Evolutionary conservation across 2,797 vertebrate species (phyloP), one percentile per base, ranked within the genome.

Genomic region (Paratrypauchen microcephalus): DNA sequence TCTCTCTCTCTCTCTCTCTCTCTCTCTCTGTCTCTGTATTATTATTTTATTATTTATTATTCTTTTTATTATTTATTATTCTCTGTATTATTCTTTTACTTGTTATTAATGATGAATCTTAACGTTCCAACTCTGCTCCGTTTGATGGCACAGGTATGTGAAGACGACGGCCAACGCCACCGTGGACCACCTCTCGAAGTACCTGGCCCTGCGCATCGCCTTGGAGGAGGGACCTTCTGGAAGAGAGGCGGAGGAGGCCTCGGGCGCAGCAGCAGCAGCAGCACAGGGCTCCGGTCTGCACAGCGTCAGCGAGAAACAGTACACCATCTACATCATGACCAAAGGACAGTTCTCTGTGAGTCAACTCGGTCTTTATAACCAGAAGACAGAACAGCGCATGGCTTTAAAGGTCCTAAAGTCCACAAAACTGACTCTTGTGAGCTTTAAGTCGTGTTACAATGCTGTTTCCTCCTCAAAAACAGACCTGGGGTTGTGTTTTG

Each of bases 141-240:
- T n/a, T 36, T 19, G 0, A 13, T 45, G 9, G 9, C 4, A 2
- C 89, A 96, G 95, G 68, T 97, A 91, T 0, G 95, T 97, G 70
- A 97, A 96, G 90, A 97, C 96, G 1, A 96, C 96, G 0, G 95
- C 95, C 21, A 96, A 97, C 1, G 96, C 96, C 73, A 97, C 96
- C 0, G 96, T 97, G 66, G 96, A 97, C 68, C 96, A 97, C 47
- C 94, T 97, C 68, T 97, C 96, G 39, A 97, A 97, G 58, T 97
- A 97, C 87, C 83, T 97, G 60, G 96, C 96, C 0, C 91, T 97
- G 61, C 95, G 96, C 52, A 95, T 97, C 7, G 95, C 96, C 0
- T 87, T 97, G 23, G 96, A 97, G 84, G 94, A 96, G 72, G 70
- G 92, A 3, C 92, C 88, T 36, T 50, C 56, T 7, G 70, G 69